Base-by-base conservation (phyloP, 2,113 vertebrate species). In the Oreocharis arfaki region DNA sequence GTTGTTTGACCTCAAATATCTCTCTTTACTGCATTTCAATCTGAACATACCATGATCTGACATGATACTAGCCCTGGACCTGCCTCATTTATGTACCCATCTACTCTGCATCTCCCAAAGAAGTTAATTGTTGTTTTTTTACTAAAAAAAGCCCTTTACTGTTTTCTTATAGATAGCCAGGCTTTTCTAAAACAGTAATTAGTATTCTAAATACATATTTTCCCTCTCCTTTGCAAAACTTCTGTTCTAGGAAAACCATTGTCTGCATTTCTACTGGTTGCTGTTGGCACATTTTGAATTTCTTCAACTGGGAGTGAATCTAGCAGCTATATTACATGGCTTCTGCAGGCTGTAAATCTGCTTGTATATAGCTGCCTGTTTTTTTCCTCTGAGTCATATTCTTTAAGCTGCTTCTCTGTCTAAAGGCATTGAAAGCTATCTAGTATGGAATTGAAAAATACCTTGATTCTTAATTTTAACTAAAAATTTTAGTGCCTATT, bases 231-330 rank as follows among this genome's bases (percentile, higher is more conserved):
- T 65, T 79, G 28, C 33, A 59, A 88, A 78, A 46, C 3, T 49
- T 71, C 42, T 63, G 1, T 59, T 61, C 22, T 30, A n/a, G 35
- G 32, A 67, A 88, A 61, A 67, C 2, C 0, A 0, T 26, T 33
- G 27, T 39, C 50, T 90, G 13, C 6, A 3, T 73, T 94, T 94
- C 61, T 68, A 4, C 28, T 64, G 32, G 32, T 64, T 88, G 39
- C 35, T 46, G 7, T 67, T 82, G 33, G 41, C 41, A 50, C 1
- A 4, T 60, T 49, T 17, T 78, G 0, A 49, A 52, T 49, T 87
- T 70, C 24, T 57, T 73, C 3, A 0, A 64, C 19, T 7, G 39
- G 21, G 27, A 24, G 4, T 89, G 53, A 46, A 55, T 84, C 79
- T 41, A 81, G 37, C 49, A 61, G 73, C 19, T 60, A 0, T 33